Evolutionary conservation across 1,140 invertebrate species (phyloP).

Genomic region (Halictus rubicundus): DNA sequence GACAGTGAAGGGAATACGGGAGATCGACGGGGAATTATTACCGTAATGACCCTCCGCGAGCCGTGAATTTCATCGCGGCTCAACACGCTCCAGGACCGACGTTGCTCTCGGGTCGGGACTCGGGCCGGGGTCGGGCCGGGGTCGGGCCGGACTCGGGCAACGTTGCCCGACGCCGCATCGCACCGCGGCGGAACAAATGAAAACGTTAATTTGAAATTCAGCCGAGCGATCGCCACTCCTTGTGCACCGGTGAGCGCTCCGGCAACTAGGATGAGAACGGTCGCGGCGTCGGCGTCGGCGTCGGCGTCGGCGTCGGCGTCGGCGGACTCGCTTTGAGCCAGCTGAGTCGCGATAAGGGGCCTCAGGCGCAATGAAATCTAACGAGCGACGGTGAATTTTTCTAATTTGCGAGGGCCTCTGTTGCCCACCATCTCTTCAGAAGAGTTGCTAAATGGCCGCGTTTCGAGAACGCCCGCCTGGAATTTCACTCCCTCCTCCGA

Average conservation of each 20-base stretch:
- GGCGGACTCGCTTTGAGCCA: constrained; percentile 15
- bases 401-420: constrained; percentile 6
- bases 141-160: neutral
- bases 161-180: neutral
- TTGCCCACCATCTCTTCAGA: neutral
- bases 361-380: constrained; percentile 44
- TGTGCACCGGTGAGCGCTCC: neutral
- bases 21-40: constrained; percentile 3
- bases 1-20: neutral
- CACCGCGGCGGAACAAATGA: constrained; percentile 18
- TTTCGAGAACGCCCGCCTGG: neutral
- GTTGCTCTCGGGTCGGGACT: neutral
- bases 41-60: neutral
- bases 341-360: constrained; percentile 40
- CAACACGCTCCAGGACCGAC: neutral
- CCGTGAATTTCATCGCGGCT: constrained; percentile 28
- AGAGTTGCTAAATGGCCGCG: neutral
- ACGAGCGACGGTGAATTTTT: constrained; percentile 35
- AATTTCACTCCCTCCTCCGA: neutral
- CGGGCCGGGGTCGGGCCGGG: no score
- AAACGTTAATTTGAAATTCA: constrained; percentile 53
- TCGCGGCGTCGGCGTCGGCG: neutral
- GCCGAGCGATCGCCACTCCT: neutral
- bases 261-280: no score
- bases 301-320: no score